Conservation (phyloP, 2,113 vertebrate species). For the Oncorhynchus mykiss region DNA sequence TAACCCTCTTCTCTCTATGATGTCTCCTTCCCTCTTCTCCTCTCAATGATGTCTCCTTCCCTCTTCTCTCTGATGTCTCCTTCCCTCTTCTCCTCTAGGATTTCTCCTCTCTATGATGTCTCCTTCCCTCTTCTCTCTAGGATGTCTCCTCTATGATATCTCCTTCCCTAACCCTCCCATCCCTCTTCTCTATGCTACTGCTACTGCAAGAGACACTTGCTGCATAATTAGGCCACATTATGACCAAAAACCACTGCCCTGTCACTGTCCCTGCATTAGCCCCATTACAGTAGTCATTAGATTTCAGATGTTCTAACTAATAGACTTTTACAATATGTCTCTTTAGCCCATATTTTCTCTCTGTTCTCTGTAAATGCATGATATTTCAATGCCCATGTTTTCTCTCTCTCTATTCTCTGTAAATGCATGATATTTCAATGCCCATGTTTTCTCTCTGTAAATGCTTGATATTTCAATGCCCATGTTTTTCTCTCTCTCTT, state of each 20-base stretch:
- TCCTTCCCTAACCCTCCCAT: too few relatives aligned
- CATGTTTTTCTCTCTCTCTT: background rate
- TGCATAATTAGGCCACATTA: conserved; percentile 51
- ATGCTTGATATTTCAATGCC: background rate
- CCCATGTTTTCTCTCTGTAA: background rate
- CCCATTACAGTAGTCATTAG: background rate
- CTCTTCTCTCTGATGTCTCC: too few relatives aligned
- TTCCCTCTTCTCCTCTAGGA: too few relatives aligned
- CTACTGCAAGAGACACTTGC: conserved; percentile 39
- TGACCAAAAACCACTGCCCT: background rate
- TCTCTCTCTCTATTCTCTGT: too few relatives aligned
- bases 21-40: background rate
- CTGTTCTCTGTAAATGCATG: too few relatives aligned
- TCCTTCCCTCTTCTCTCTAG: too few relatives aligned
- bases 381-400: too few relatives aligned
- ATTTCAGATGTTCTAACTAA: background rate
- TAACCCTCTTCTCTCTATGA: too few relatives aligned
- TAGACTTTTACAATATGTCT: background rate
- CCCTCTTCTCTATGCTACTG: conserved; percentile 16
- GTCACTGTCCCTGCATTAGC: background rate
- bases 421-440: too few relatives aligned
- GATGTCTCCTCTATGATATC: too few relatives aligned
- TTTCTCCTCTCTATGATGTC: too few relatives aligned
- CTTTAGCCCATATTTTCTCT: background rate
- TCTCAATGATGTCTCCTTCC: too few relatives aligned